Evolutionary conservation across 92 coral and sea anemone species (phyloP), one percentile per base, ranked within the genome.

Genomic region (Heteractis magnifica): DNA sequence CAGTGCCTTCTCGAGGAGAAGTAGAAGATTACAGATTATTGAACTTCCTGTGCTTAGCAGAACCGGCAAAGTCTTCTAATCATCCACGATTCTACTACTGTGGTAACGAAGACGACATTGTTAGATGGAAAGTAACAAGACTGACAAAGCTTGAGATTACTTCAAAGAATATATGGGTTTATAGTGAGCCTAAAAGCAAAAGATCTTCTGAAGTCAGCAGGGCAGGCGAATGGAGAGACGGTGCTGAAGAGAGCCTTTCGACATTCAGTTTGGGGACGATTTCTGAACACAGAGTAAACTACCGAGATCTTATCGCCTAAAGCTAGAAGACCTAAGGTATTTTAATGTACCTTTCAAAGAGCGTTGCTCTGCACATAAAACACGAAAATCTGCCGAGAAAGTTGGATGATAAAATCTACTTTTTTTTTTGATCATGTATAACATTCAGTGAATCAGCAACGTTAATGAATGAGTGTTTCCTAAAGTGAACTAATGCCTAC

Each of bases 211-310:
- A 4, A 75, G 49, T 10, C 12, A 20, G 8, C 9, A 65, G 0
- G 26, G 34, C 6, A 21, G 34, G n/a, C 19, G 72, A n/a, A 10
- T 21, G 0, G 3, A 23, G 21, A 16, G 49, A 44, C 49, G 4
- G 12, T 6, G 11, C 15, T 5, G 11, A 68, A 4, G 16, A 68
- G 21, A 26, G 13, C 58, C 9, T 8, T 53, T 12, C 23, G 6
- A 68, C 48, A 68, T 68, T 68, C 44, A 68, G 73, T 68, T 68
- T 68, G 73, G 73, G 73, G 73, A 68, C 73, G 9, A 68, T 68
- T 44, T 68, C 73, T 6, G 73, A 23, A 23, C 50, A 68, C 4
- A 21, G 11, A 21, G 73, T 68, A 4, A 68, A 23, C 10, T 68
- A 68, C 15, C 4, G 15, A 23, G 4, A n/a, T n/a, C n/a, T n/a